Evolutionary conservation across 2,797 vertebrate species (phyloP).

Genomic region (Sarcoramphus papa): DNA sequence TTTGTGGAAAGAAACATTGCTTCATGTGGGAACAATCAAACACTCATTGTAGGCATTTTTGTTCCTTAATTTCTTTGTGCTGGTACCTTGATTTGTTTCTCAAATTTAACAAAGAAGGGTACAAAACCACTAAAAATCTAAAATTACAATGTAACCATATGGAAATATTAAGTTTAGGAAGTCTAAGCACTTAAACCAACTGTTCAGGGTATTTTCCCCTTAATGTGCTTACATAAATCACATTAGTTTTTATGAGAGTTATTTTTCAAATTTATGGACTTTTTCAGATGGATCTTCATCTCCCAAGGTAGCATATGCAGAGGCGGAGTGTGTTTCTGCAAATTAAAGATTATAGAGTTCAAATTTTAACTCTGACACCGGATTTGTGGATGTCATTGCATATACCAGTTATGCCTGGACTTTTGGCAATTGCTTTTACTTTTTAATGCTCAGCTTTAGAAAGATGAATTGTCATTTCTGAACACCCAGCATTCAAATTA

Average conservation of each 20-base stretch:
- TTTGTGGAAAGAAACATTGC: neutral
- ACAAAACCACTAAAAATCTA: slow-evolving; percentile 11
- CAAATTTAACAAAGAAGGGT: slow-evolving; percentile 30
- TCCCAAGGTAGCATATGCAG: slow-evolving; percentile 16
- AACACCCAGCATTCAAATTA: neutral
- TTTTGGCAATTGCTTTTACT: neutral
- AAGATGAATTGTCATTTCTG: neutral
- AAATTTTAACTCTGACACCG: neutral
- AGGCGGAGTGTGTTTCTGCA: neutral
- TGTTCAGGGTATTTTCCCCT: slow-evolving; percentile 51
- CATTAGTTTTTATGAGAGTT: slow-evolving; percentile 44
- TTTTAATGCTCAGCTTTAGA: neutral
- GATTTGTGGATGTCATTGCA: neutral
- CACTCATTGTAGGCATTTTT: neutral
- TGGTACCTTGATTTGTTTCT: slow-evolving; percentile 51
- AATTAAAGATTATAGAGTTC: neutral
- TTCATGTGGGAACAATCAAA: slow-evolving; percentile 43
- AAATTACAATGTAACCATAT: slow-evolving; percentile 51
- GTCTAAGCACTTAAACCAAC: slow-evolving; percentile 48
- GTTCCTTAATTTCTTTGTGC: slow-evolving; percentile 43
- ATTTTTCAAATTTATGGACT: slow-evolving; percentile 56
- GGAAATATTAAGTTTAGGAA: slow-evolving; percentile 55
- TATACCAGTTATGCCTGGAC: neutral
- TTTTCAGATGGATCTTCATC: slow-evolving; percentile 32
- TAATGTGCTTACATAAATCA: slow-evolving; percentile 62